A percentile compares a stretch with the other conserved stretches of the same genome.
Evolutionary conservation across 2,113 vertebrate genomes (phyloP).

Genomic region (Mobula hypostoma): DNA sequence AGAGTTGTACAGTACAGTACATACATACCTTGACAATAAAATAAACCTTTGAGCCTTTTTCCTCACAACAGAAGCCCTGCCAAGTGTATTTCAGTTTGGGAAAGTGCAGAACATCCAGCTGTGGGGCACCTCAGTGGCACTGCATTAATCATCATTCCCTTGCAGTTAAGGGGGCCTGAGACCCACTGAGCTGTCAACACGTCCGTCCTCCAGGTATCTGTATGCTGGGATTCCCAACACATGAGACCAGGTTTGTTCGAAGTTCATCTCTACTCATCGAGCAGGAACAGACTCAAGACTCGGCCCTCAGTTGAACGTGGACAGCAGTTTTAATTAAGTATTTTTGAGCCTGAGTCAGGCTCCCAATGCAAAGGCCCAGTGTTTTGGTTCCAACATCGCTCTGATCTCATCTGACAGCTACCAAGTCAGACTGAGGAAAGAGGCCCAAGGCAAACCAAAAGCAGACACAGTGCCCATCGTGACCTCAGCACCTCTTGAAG

Average conservation of each 20-base stretch:
- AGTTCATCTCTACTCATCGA: neutral
- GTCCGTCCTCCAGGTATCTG: neutral
- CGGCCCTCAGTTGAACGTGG: neutral
- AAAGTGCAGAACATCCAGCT: neutral
- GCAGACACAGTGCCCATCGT: neutral
- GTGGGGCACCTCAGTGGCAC: neutral
- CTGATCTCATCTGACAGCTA: neutral
- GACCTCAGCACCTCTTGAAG: neutral
- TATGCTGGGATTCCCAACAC: neutral
- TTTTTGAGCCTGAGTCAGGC: neutral
- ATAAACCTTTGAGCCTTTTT: too few relatives aligned
- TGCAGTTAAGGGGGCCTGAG: neutral
- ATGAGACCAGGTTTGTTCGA: neutral
- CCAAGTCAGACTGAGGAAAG: neutral
- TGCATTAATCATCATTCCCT: neutral
- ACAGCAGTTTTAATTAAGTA: neutral
- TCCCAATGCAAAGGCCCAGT: neutral
- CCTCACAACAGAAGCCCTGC: neutral
- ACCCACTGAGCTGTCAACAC: neutral
- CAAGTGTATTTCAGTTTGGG: neutral
- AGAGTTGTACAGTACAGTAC: too few relatives aligned
- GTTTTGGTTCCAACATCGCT: neutral
- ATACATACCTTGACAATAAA: too few relatives aligned
- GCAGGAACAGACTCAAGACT: slow-evolving; percentile 6
- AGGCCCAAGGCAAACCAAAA: neutral